Percentiles rank a stretch among this genome's conserved stretches.
Conservation (phyloP, 2,113 vertebrate genomes). For the Oxyura jamaicensis region DNA sequence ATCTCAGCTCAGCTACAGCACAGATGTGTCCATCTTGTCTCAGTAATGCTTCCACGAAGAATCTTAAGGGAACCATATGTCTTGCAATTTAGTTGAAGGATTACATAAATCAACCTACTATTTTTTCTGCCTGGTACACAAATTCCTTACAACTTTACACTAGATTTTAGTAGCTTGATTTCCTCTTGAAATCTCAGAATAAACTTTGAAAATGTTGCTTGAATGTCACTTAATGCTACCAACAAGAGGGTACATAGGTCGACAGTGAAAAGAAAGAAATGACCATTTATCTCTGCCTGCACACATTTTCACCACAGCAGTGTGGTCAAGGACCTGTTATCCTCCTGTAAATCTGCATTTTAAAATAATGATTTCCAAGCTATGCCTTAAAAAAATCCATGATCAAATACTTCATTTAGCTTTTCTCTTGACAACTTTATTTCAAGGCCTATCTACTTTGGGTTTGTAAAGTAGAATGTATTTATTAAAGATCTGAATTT, state of each 20-base stretch:
- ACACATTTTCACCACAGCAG: background rate
- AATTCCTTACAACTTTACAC: slow-evolving; percentile 15
- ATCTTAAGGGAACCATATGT: slow-evolving; percentile 29
- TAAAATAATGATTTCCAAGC: background rate
- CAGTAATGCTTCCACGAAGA: background rate
- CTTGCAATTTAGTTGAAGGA: slow-evolving; percentile 21
- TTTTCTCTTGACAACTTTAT: background rate
- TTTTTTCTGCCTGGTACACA: background rate
- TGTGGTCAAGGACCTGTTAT: background rate
- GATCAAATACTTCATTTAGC: background rate
- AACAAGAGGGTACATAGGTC: background rate
- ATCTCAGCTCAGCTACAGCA: background rate
- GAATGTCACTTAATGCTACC: background rate
- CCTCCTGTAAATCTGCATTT: background rate
- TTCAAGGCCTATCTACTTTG: background rate
- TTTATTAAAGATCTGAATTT: background rate
- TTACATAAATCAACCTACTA: slow-evolving; percentile 23
- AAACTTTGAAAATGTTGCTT: background rate
- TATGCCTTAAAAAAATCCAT: background rate
- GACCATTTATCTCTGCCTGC: background rate
- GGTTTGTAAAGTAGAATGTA: background rate
- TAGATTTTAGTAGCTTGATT: background rate
- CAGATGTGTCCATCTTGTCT: slow-evolving; percentile 13
- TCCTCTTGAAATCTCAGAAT: slow-evolving; percentile 2
- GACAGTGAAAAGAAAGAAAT: background rate